A percentile compares a stretch with the other conserved stretches of the same genome.
These are phyloP conservation scores for Carassius auratus DNA, from an alignment of 2,113 vertebrate genomes.

Conservation along the genomic window DNA sequence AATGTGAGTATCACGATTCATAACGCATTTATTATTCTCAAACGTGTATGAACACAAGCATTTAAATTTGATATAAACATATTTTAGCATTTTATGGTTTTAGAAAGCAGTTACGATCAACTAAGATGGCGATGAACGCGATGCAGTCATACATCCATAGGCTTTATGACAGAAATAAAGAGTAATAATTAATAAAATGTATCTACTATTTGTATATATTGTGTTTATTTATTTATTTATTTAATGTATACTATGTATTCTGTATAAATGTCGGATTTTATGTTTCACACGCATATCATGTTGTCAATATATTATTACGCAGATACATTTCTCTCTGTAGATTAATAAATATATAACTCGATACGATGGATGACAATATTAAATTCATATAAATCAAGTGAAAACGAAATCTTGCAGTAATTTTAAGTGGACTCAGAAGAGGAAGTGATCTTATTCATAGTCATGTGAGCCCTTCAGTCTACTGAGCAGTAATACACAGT, in stretches of 20 bases:
- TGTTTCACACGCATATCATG: background rate
- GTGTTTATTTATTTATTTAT: background rate
- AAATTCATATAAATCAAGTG: background rate
- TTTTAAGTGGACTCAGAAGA: slow-evolving; percentile 10
- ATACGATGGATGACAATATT: background rate
- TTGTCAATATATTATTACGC: background rate
- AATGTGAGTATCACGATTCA: slow-evolving; percentile 83
- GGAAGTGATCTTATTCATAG: slow-evolving; percentile 51
- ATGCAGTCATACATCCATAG: background rate
- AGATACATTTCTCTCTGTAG: background rate
- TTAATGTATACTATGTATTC: background rate
- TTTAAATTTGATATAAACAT: background rate
- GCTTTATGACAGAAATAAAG: background rate
- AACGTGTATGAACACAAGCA: background rate
- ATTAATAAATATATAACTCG: background rate
- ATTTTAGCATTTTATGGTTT: background rate
- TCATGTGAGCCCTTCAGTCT: slow-evolving; percentile 47
- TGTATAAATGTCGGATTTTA: background rate
- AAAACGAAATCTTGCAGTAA: background rate
- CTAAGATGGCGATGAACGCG: background rate
- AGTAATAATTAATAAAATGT: background rate
- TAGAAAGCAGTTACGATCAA: background rate
- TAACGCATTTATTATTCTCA: background rate
- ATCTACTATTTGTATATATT: background rate
- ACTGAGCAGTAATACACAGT: background rate